Conservation (phyloP, 2,797 vertebrate species). For the Eulemur albifrons region DNA sequence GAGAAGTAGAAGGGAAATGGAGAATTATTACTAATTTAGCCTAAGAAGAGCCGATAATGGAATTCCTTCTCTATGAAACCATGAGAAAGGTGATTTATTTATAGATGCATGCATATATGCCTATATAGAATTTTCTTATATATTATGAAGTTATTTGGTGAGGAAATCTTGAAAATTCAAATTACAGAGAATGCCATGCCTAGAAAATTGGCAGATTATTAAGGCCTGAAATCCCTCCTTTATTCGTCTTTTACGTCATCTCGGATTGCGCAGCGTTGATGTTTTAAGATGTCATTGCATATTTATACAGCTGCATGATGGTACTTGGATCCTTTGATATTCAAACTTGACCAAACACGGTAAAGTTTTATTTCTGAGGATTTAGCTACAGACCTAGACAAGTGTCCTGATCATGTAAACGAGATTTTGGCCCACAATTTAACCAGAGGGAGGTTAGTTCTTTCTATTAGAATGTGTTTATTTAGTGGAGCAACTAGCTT, state of each 20-base stretch:
- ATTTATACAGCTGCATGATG: conserved; percentile 27
- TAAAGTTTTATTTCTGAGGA: conserved; percentile 47
- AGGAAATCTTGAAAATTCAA: conserved; percentile 10
- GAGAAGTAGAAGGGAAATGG: background rate
- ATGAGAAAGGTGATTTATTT: background rate
- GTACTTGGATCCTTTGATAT: conserved; percentile 35
- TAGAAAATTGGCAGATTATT: background rate
- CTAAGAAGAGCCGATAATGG: background rate
- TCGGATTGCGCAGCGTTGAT: conserved; percentile 40
- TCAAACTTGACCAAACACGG: conserved; percentile 62
- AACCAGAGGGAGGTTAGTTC: background rate
- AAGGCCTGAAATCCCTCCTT: conserved; percentile 42
- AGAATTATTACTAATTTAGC: background rate
- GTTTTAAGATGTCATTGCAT: background rate
- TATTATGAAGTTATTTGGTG: background rate
- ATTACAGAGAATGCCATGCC: background rate
- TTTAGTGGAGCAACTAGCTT: background rate
- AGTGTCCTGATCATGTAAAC: background rate
- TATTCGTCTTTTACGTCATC: background rate
- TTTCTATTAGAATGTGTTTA: background rate
- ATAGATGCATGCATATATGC: background rate
- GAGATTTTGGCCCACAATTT: conserved; percentile 15
- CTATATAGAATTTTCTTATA: background rate
- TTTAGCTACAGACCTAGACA: conserved; percentile 54
- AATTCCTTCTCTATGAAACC: background rate